A percentile compares a stretch with the other conserved stretches of the same genome.
These are phyloP conservation scores for Sycophaga agraensis DNA, from an alignment of 1,140 invertebrate species.

Conservation along the genomic window DNA sequence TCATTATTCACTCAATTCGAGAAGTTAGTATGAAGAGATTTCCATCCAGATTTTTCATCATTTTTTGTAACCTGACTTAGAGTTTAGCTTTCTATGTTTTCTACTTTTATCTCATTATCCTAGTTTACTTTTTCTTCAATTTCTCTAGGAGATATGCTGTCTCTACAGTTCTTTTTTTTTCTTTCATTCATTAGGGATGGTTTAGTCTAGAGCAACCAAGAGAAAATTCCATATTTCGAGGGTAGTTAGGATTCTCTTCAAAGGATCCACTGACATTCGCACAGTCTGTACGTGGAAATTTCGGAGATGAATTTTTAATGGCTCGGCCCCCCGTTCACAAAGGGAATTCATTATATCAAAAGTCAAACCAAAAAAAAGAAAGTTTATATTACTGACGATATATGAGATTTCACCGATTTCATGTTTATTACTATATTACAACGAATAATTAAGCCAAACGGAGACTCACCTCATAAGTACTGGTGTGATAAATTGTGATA, in stretches of 20 bases:
- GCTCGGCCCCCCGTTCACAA: not conserved
- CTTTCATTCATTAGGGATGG: too few species aligned
- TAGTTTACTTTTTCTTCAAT: not conserved
- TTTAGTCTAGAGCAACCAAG: too few species aligned
- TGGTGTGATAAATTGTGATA: too few species aligned
- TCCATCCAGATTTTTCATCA: too few species aligned
- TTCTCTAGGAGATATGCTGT: too few species aligned
- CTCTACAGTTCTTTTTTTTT: too few species aligned
- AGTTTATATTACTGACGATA: not conserved
- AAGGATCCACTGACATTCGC: not conserved
- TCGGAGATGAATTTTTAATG: not conserved
- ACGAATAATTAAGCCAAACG: conserved; percentile 1
- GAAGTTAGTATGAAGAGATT: too few species aligned
- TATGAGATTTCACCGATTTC: not conserved
- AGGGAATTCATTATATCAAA: not conserved
- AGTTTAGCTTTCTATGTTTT: too few species aligned
- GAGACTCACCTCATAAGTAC: too few species aligned
- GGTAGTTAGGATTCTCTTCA: conserved; percentile 1
- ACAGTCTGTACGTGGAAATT: not conserved
- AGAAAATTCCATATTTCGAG: not conserved
- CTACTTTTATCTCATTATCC: too few species aligned
- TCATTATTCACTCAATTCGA: too few species aligned
- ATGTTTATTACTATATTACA: not conserved
- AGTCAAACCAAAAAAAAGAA: not conserved
- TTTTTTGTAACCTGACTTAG: too few species aligned